Base-by-base conservation (phyloP, 2,888 invertebrate species). In the Phyto melanocephala region DNA sequence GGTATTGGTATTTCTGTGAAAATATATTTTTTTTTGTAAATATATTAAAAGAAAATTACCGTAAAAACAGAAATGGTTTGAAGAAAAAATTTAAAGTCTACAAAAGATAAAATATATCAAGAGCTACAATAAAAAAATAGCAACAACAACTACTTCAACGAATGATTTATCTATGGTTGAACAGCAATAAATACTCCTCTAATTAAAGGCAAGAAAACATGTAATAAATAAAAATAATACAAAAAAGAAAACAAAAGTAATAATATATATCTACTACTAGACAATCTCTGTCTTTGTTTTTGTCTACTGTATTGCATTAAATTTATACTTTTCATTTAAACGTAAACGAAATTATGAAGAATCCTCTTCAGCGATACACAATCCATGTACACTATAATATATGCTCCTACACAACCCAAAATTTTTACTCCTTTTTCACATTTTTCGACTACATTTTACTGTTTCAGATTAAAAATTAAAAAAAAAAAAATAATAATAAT, bases 121-220 rank as follows among this genome's bases (percentile, higher is more conserved):
- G 42, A 54, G 67, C 62, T 60, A 68, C 13, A 72, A 37, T 3
- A 52, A 33, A 33, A 47, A 8, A 63, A 42, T 13, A 42, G 1
- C 13, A 45, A 50, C 11, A 52, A 28, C 17, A 62, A 37, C 17
- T 13, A 42, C 22, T 47, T 50, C 77, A 63, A 68, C 37, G 67
- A 50, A 35, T 50, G 50, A 8, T 60, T 33, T 24, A 24, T 54
- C 35, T 62, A 54, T 13, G 56, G 35, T 54, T 17, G 2, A 22
- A 22, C 5, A 47, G 28, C 37, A 78, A 50, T 20, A 77, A 54
- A 33, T 35, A 47, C 8, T 24, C 54, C 33, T 37, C 7, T 52
- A 67, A 72, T 35, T 67, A 33, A 72, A 79, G 71, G 65, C 79
- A 72, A 72, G 65, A 72, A 54, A 13, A n/a, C n/a, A n/a, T n/a